Base-by-base conservation (phyloP, 37 sponge, comb jelly and placozoan genomes). In the Beroe forskalii region DNA sequence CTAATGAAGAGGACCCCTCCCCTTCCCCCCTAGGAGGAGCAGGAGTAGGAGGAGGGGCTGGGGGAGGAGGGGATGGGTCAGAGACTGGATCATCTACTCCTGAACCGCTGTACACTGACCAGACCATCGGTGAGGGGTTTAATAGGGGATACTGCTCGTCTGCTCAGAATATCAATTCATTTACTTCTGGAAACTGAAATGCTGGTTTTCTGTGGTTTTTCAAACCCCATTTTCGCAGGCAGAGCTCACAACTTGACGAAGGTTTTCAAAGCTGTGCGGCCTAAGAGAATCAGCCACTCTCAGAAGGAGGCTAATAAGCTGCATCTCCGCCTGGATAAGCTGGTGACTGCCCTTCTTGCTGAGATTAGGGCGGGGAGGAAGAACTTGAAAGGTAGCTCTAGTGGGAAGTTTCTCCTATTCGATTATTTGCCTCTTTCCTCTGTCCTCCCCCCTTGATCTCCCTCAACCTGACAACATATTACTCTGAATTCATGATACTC, bases 251-350 rank as follows among this genome's bases (percentile, higher is more conserved):
- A 80, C 30, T 37, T 80, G 55, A 80, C 86, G 30, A 80, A 80
- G 55, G 86, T 80, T 20, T 80, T 80, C 86, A 40, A 43, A 44
- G 86, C 86, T 3, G 86, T 80, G 1, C 43, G 86, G 9, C 86
- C 86, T n/a, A 80, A 80, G 40, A 43, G 86, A 9, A 41, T 80
- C 55, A 80, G 86, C 35, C 86, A 80, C 86, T 44, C 86, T 25
- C 86, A 80, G 30, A 80, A 80, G 86, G 86, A 80, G 42, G 86
- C 86, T 43, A 80, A 41, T 43, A 80, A 80, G 55, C 55, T 80
- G 14, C 86, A 80, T 23, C 86, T 80, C 55, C 86, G 86, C 0
- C 86, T 80, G 44, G 86, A 80, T 38, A 80, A 80, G 86, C 55
- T 80, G 48, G 86, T 80, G 1, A 38, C 48, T 6, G 86, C 86